These are phyloP conservation scores for Orientallactaga sibirica DNA, from an alignment of 2,797 vertebrate genomes.

Conservation along the genomic window DNA sequence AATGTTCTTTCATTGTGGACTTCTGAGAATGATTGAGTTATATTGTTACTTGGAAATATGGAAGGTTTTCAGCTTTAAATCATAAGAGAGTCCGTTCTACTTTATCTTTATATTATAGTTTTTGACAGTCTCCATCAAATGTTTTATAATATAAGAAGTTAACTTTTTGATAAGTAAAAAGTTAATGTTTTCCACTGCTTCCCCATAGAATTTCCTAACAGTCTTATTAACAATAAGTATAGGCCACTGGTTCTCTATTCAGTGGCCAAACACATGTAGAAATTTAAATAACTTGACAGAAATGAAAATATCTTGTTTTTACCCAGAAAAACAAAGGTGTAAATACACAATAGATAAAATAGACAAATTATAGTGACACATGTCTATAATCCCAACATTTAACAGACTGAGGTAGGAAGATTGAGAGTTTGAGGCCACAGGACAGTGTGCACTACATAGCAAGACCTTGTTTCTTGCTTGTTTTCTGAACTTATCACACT, in stretches of 20 bases:
- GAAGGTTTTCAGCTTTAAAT: conserved; percentile 31
- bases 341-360: not conserved
- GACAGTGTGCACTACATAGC: not conserved
- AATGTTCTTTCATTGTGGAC: not conserved
- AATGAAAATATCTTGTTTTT: not conserved
- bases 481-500: not conserved
- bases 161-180: not conserved
- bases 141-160: conserved; percentile 52
- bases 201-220: not conserved
- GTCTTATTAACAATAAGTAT: not conserved
- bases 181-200: conserved; percentile 13
- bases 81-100: not conserved
- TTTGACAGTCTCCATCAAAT: not conserved
- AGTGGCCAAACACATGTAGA: conserved; percentile 33
- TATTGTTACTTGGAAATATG: not conserved
- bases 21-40: not conserved
- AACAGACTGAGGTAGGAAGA: not conserved
- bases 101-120: conserved; percentile 42
- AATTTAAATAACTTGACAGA: conserved; percentile 1
- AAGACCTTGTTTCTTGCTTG: not conserved
- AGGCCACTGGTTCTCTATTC: not conserved
- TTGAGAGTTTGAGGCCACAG: not conserved
- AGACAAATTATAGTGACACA: no score
- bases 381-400: not conserved
- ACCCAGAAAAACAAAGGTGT: not conserved